Percentiles rank a stretch among this genome's conserved stretches.
These are phyloP conservation scores for Synanthedon vespiformis DNA, from an alignment of 2,888 invertebrate genomes.

Conservation along the genomic window DNA sequence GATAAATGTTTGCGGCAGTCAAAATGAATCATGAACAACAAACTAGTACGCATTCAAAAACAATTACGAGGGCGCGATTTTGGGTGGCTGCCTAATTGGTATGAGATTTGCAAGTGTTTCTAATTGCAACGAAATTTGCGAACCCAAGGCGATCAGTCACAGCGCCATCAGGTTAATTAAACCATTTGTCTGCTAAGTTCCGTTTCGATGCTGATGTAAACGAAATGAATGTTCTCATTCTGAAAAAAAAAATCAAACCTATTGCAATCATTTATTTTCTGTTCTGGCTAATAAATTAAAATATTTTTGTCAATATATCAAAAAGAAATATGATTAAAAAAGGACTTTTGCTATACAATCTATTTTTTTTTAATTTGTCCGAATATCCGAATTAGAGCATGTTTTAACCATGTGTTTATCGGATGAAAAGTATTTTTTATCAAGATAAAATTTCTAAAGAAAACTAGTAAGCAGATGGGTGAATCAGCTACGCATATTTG, in stretches of 20 bases:
- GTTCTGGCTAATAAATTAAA: too few relatives aligned
- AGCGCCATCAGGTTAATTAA: slow-evolving; percentile 67
- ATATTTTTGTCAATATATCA: too few relatives aligned
- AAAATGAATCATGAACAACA: slow-evolving; percentile 51
- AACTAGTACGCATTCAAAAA: slow-evolving; percentile 62
- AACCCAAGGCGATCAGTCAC: slow-evolving; percentile 63
- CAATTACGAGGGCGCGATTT: slow-evolving; percentile 63
- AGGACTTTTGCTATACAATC: too few relatives aligned
- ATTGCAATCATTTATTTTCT: too few relatives aligned
- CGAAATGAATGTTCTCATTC: background rate
- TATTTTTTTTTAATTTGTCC: too few relatives aligned
- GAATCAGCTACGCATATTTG: background rate
- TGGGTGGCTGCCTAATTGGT: slow-evolving; percentile 68
- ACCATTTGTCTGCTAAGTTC: slow-evolving; percentile 63
- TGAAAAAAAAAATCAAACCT: background rate
- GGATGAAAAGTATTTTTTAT: too few relatives aligned
- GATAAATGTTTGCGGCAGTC: background rate
- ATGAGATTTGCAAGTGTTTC: slow-evolving; percentile 68
- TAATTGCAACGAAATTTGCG: slow-evolving; percentile 64
- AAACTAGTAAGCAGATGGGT: too few relatives aligned
- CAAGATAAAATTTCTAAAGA: too few relatives aligned
- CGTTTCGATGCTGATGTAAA: slow-evolving; percentile 1
- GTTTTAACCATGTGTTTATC: too few relatives aligned
- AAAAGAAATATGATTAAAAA: too few relatives aligned
- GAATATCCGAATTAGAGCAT: too few relatives aligned